phyloP scores from a whole-genome alignment of 2,113 vertebrate species.

The Struthidea cinerea region DNA sequence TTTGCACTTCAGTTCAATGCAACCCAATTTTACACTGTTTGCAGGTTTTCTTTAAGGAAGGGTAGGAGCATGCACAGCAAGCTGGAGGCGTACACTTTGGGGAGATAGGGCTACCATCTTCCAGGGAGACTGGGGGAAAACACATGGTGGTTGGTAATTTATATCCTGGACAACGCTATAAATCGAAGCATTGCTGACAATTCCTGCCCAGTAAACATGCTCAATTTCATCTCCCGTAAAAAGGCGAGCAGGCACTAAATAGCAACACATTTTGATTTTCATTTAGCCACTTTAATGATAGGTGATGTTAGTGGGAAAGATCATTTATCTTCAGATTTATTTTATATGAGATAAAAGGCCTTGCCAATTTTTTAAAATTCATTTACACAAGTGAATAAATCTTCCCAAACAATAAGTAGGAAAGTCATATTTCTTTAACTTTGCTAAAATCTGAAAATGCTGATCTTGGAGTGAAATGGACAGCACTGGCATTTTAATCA shows the following conservation, averaged over 20 bases:
- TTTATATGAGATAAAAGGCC: conserved; percentile 30
- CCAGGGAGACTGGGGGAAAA: neutral
- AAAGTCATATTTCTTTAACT: conserved; percentile 66
- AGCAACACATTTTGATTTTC: conserved; percentile 64
- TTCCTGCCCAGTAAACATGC: conserved; percentile 55
- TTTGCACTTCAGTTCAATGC: neutral
- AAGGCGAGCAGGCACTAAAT: conserved; percentile 35
- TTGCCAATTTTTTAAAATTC: conserved; percentile 61
- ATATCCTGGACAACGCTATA: conserved; percentile 12
- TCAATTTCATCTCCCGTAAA: conserved; percentile 43
- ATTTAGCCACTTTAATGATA: conserved; percentile 66
- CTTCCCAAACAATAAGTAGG: conserved; percentile 55
- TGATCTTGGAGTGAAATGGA: conserved; percentile 53
- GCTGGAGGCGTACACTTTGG: neutral
- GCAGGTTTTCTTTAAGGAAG: conserved; percentile 13
- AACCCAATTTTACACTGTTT: conserved; percentile 13
- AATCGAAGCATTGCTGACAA: conserved; percentile 11
- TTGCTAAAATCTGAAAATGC: conserved; percentile 56
- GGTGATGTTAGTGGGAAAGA: conserved; percentile 52
- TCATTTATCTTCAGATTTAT: conserved; percentile 61
- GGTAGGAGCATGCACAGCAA: neutral
- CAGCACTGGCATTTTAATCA: conserved; percentile 38
- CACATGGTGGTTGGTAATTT: conserved; percentile 7
- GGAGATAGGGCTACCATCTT: neutral
- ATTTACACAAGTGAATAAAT: conserved; percentile 68